Conservation (phyloP, 2,888 invertebrate genomes). For the Anoplius nigerrimus region DNA sequence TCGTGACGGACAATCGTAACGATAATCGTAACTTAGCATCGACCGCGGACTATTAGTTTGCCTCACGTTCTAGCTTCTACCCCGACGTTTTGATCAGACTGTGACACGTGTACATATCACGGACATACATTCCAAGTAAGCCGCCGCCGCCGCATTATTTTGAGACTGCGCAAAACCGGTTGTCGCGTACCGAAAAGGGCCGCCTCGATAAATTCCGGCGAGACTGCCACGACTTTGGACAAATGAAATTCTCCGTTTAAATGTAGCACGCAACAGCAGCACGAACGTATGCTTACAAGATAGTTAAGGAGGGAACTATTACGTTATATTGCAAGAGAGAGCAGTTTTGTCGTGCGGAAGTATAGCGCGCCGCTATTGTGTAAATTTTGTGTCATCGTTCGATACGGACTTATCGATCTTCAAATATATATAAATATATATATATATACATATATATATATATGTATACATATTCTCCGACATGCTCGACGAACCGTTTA, state of each 20-base stretch:
- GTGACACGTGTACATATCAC: slow-evolving; percentile 23
- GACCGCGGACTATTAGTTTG: slow-evolving; percentile 3
- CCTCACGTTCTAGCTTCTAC: neutral
- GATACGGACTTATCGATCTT: slow-evolving; percentile 4
- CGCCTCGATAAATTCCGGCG: slow-evolving; percentile 4
- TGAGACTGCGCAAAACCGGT: slow-evolving; percentile 24
- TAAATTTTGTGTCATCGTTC: slow-evolving; percentile 11
- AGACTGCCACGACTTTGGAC: slow-evolving; percentile 35
- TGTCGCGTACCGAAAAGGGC: neutral
- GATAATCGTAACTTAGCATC: too few relatives aligned
- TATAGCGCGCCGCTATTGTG: too few relatives aligned
- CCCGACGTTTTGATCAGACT: slow-evolving; percentile 19
- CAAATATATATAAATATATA: neutral
- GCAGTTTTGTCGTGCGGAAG: too few relatives aligned
- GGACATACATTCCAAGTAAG: slow-evolving; percentile 19
- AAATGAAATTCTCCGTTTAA: slow-evolving; percentile 15
- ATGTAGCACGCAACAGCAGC: neutral
- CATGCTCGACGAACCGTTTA: too few relatives aligned
- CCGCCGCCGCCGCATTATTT: slow-evolving; percentile 4
- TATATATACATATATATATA: neutral
- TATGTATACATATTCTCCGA: neutral
- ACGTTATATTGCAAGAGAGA: slow-evolving; percentile 15
- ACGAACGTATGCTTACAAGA: slow-evolving; percentile 1
- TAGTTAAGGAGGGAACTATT: slow-evolving; percentile 9
- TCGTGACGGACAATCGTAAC: too few relatives aligned